phyloP scores from a whole-genome alignment of 2,797 vertebrate genomes.

The Phaenicophaeus curvirostris region DNA sequence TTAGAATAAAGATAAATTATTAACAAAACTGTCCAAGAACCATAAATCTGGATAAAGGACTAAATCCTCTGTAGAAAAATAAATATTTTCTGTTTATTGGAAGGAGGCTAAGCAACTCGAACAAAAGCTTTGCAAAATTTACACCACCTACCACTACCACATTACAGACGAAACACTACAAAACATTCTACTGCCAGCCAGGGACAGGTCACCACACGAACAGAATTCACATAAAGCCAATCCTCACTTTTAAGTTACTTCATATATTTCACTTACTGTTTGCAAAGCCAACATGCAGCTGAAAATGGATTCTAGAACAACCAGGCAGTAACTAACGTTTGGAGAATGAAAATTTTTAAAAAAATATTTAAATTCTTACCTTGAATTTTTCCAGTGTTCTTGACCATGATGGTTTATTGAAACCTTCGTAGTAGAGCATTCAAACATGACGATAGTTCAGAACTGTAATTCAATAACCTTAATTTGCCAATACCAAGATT shows the following conservation, averaged over 20 bases:
- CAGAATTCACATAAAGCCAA: neutral
- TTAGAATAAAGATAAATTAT: neutral
- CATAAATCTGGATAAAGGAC: neutral
- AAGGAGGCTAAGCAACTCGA: neutral
- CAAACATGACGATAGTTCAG: neutral
- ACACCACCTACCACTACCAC: neutral
- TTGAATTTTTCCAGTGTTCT: neutral
- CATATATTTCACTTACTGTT: neutral
- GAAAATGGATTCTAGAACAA: neutral
- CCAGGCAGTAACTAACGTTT: neutral
- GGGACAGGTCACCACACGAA: neutral
- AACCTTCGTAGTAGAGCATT: neutral
- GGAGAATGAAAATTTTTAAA: neutral
- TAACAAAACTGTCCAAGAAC: neutral
- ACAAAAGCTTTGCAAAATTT: neutral
- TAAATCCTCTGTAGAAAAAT: neutral
- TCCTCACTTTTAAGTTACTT: neutral
- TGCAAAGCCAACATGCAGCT: neutral
- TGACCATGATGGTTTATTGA: neutral
- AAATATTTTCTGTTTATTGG: neutral
- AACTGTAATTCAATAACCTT: neutral
- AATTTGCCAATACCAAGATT: neutral
- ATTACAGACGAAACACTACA: neutral
- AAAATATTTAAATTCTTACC: neutral
- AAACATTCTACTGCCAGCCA: neutral